Percentiles rank a stretch among this genome's conserved stretches.
These are phyloP conservation scores for Tragopan temminckii DNA, from an alignment of 2,797 vertebrate genomes.

Conservation along the genomic window DNA sequence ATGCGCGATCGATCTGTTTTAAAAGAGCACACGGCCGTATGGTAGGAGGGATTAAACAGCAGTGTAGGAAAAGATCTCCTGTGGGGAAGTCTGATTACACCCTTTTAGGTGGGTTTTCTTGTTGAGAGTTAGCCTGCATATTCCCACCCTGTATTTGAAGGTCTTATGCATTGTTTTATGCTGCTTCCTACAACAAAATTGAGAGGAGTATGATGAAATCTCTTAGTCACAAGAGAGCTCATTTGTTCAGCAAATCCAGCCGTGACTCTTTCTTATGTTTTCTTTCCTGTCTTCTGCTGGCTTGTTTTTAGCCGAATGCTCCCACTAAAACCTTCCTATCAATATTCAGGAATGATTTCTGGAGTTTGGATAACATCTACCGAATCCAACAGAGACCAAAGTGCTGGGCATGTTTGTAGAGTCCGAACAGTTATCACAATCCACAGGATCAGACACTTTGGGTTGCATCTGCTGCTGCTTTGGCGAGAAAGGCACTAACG, in stretches of 20 bases:
- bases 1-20: conserved; percentile 23
- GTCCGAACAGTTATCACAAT: conserved; percentile 1
- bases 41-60: conserved; percentile 48
- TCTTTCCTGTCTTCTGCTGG: conserved; percentile 1
- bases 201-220: conserved; percentile 72
- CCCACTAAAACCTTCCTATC: conserved; percentile 43
- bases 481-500: neutral
- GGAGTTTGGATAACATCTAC: conserved; percentile 34
- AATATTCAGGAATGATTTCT: conserved; percentile 60
- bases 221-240: conserved; percentile 73
- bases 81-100: conserved; percentile 55
- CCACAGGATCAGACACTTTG: neutral
- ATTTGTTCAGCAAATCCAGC: conserved; percentile 79
- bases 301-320: conserved; percentile 49
- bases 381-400: conserved; percentile 26
- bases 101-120: conserved; percentile 54
- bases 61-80: conserved; percentile 3
- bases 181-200: conserved; percentile 72
- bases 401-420: neutral
- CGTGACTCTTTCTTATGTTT: conserved; percentile 71
- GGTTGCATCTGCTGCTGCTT: neutral
- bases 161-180: conserved; percentile 68
- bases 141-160: conserved; percentile 71
- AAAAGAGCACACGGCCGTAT: conserved; percentile 23
- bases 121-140: conserved; percentile 60